These are phyloP conservation scores for Salvelinus namaycush DNA, from an alignment of 2,113 vertebrate genomes.

Conservation along the genomic window DNA sequence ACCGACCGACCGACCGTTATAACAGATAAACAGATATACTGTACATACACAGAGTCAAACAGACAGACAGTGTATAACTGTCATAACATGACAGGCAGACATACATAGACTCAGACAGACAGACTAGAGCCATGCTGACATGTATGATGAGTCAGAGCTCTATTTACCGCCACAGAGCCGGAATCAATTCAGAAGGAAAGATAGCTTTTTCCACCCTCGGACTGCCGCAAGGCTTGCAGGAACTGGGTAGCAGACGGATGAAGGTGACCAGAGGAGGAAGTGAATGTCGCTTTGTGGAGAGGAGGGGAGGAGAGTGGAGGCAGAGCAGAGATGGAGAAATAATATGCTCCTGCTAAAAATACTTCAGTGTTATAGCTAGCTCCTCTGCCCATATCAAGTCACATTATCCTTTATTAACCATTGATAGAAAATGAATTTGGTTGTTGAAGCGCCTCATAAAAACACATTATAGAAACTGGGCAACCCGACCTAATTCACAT, in stretches of 20 bases:
- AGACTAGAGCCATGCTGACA: background rate
- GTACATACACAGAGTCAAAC: background rate
- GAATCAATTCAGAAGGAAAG: no score
- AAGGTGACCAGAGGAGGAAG: background rate
- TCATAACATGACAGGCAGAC: background rate
- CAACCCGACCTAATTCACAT: no score
- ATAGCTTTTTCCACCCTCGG: no score
- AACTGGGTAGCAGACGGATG: constrained; percentile 5
- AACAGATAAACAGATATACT: background rate
- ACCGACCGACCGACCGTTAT: no score
- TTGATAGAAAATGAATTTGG: background rate
- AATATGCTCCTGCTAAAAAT: background rate
- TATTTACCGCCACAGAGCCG: background rate
- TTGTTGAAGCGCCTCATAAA: background rate
- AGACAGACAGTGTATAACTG: background rate
- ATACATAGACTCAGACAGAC: no score
- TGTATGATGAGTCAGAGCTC: background rate
- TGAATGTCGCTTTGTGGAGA: background rate
- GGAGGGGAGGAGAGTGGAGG: background rate
- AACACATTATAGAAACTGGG: background rate
- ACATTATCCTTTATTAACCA: background rate
- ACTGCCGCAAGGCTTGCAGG: background rate
- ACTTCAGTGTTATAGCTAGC: no score
- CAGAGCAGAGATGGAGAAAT: background rate
- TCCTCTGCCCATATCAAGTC: background rate